Evolutionary conservation across 2,797 vertebrate species (phyloP), one percentile per base, ranked within the genome.

Genomic region (Ctenosaura bakeri): DNA sequence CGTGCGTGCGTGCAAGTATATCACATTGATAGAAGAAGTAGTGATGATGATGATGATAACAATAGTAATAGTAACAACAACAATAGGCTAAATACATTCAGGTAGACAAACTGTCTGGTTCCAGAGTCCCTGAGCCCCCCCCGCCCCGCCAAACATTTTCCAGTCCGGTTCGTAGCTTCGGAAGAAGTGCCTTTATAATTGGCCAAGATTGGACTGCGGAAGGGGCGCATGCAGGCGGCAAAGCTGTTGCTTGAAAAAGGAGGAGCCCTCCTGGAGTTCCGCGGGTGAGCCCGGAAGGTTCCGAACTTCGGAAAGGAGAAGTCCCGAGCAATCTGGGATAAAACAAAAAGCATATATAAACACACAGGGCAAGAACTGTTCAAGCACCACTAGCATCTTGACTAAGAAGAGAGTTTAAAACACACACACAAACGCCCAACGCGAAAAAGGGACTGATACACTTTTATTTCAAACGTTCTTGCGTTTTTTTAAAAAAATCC

Each of bases 311-410:
- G 91, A 82, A 86, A 77, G 54, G 90, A 71, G 88, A 73, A 24
- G 24, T 29, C 85, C 90, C 94, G 88, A 93, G 89, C 92, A 73
- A 95, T 94, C 93, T 94, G 92, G 66, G 26, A 86, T n/a, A 87
- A 90, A 88, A 93, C 66, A 26, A 9, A 83, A 76, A 81, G 8
- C 90, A 83, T 82, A 90, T 59, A 85, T 1, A 14, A 8, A 8
- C 1, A 24, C 24, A 73, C 38, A 29, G 4, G 83, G 87, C 35
- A 7, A 26, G 35, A 38, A 87, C 73, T 71, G 84, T 64, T 71
- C 56, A 24, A 87, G 42, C 83, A 42, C 13, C 6, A n/a, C 59
- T 62, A 35, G 1, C 42, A 6, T 64, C 14, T 64, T 9, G 74
- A 7, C 6, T 13, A 46, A 46, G n/a, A 54, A 52, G 32, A 50